Conservation (phyloP, 2,113 vertebrate species). For the Salminus brasiliensis region DNA sequence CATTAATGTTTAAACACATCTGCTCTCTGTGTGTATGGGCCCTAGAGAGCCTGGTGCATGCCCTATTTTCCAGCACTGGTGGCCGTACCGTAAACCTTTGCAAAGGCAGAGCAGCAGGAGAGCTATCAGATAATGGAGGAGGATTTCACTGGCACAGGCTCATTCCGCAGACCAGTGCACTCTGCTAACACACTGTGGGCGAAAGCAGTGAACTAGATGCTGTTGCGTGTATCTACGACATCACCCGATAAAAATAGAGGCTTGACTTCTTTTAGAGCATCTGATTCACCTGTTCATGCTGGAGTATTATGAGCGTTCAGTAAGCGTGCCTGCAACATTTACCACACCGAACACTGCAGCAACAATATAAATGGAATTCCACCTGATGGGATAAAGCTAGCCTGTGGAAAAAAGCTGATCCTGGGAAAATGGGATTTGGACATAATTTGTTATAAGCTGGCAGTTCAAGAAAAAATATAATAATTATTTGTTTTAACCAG, state of each 20-base stretch:
- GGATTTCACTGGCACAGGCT: constrained; percentile 5
- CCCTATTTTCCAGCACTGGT: constrained; percentile 23
- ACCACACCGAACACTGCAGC: not conserved
- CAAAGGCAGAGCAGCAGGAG: constrained; percentile 35
- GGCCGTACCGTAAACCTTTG: constrained; percentile 23
- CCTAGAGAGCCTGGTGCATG: constrained; percentile 36
- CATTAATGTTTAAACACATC: constrained; percentile 63
- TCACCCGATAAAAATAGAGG: not conserved
- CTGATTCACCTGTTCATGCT: not conserved
- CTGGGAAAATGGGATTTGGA: not conserved
- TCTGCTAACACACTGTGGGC: not conserved
- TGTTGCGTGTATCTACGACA: constrained; percentile 8
- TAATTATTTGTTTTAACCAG: no score
- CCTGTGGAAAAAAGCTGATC: not conserved
- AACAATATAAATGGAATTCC: not conserved
- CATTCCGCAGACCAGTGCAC: not conserved
- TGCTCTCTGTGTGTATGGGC: constrained; percentile 49
- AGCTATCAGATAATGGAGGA: constrained; percentile 20
- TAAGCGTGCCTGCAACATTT: not conserved
- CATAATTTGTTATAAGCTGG: not conserved
- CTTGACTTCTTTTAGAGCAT: not conserved
- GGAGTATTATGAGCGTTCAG: not conserved
- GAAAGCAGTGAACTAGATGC: constrained; percentile 7
- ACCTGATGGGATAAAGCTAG: not conserved
- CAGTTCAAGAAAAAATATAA: no score